A percentile compares a stretch with the other conserved stretches of the same genome.
These are phyloP conservation scores for Emys orbicularis DNA, from an alignment of 2,797 vertebrate species.

Conservation along the genomic window DNA sequence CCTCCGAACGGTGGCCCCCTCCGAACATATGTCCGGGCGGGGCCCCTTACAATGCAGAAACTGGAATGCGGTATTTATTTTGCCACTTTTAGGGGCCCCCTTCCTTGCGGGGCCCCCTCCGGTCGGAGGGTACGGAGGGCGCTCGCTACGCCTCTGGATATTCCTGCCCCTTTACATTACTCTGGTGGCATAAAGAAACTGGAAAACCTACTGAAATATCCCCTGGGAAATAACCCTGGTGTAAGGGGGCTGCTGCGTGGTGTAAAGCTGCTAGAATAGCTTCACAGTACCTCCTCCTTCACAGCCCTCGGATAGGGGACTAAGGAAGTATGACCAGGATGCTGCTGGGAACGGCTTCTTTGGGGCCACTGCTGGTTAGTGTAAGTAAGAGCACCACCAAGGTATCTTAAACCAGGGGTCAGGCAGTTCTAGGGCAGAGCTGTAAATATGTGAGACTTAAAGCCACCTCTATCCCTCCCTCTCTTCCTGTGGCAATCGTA, in stretches of 20 bases:
- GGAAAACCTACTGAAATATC: not conserved
- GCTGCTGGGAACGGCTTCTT: not conserved
- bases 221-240: not conserved
- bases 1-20: too few relatives aligned
- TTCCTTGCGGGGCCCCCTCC: too few relatives aligned
- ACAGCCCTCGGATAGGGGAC: not conserved
- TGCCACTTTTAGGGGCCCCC: too few relatives aligned
- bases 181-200: not conserved
- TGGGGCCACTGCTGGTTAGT: not conserved
- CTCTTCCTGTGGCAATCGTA: not conserved
- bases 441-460: too few relatives aligned
- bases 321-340: not conserved
- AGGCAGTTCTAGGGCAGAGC: too few relatives aligned
- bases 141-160: too few relatives aligned
- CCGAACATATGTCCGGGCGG: too few relatives aligned
- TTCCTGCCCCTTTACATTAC: not conserved
- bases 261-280: not conserved
- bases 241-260: not conserved
- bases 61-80: too few relatives aligned
- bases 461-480: not conserved
- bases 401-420: too few relatives aligned
- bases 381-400: too few relatives aligned
- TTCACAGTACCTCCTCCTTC: not conserved
- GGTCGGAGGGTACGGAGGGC: too few relatives aligned
- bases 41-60: too few relatives aligned